Base-by-base conservation (phyloP, 2,797 vertebrate species). In the Babyrousa celebensis region DNA sequence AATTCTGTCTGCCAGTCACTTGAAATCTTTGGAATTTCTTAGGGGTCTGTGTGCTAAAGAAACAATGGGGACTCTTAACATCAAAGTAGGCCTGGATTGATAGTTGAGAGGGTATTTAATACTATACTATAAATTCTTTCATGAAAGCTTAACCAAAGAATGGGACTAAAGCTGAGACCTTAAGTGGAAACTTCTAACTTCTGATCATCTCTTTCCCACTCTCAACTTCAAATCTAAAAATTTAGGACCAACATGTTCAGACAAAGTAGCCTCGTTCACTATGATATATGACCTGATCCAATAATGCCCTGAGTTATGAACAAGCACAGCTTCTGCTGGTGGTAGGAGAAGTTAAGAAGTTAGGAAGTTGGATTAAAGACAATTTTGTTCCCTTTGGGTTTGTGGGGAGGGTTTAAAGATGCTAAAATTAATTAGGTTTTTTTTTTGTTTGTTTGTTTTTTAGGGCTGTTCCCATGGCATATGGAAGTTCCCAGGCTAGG, bases 301-400 rank as follows among this genome's bases (percentile, higher is more conserved):
- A 40, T 40, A 40, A 52, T n/a, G 54, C 6, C 40, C 1, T 70
- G 54, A 27, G 15, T 52, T 84, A 17, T 29, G 75, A n/a, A 29
- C 32, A 54, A n/a, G 11, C 18, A 1, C 10, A 52, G 6, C 10
- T 17, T 85, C 16, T 90, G n/a, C 29, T 67, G 21, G 71, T 56
- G 71, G 20, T 25, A 48, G 12, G 12, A 79, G 36, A 74, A 32
- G 11, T 72, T 60, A 86, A 79, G 36, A 74, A 32, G 11, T 72
- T 60, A 86, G 18, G 52, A 72, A 71, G 36, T 21, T 60, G 36
- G 80, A 12, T 27, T 4, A 16, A 9, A 56, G 54, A n/a, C 4
- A 90, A 6, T 60, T 96, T 78, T 84, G 2, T 32, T 95, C 32
- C 27, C 17, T 93, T 43, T 67, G 16, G 14, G 32, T 88, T 84